phyloP scores from a whole-genome alignment of 2,888 invertebrate species.

The Alentia gelatinosa region DNA sequence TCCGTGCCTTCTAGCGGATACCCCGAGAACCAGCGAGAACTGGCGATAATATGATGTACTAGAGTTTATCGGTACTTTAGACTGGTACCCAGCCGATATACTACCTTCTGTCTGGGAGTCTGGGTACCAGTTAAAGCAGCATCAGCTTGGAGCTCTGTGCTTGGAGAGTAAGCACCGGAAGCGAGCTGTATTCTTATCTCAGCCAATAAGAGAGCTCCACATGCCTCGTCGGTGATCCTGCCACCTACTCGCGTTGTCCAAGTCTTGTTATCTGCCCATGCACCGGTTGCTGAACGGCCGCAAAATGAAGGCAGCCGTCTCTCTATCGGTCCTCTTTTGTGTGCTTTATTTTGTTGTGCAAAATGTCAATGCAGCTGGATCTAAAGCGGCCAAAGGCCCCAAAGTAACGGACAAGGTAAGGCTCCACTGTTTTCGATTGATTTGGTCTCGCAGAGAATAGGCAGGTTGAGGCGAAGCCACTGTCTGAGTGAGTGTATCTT shows the following conservation, averaged over 20 bases:
- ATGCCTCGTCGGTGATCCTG: neutral
- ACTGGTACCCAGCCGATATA: too few relatives aligned
- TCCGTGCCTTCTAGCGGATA: too few relatives aligned
- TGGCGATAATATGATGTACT: too few relatives aligned
- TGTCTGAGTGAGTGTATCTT: too few relatives aligned
- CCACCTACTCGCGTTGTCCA: neutral
- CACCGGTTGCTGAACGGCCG: neutral
- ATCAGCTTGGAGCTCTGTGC: too few relatives aligned
- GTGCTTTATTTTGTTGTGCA: neutral
- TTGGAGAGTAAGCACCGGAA: neutral
- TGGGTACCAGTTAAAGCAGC: too few relatives aligned
- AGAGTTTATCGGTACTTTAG: too few relatives aligned
- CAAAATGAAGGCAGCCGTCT: conserved; percentile 45
- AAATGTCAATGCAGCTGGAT: conserved; percentile 14
- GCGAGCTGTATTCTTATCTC: neutral
- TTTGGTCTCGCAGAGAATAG: too few relatives aligned
- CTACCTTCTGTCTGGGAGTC: too few relatives aligned
- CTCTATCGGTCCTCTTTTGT: neutral
- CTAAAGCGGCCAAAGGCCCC: conserved; percentile 61
- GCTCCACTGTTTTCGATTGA: neutral
- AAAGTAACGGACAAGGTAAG: conserved; percentile 67
- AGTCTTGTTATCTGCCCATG: neutral
- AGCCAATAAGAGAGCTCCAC: conserved; percentile 34
- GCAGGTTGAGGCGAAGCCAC: too few relatives aligned
- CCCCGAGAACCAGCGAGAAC: too few relatives aligned